Evolutionary conservation across 2,888 invertebrate genomes (phyloP), one percentile per base, ranked within the genome.

Genomic region (Phania funesta): DNA sequence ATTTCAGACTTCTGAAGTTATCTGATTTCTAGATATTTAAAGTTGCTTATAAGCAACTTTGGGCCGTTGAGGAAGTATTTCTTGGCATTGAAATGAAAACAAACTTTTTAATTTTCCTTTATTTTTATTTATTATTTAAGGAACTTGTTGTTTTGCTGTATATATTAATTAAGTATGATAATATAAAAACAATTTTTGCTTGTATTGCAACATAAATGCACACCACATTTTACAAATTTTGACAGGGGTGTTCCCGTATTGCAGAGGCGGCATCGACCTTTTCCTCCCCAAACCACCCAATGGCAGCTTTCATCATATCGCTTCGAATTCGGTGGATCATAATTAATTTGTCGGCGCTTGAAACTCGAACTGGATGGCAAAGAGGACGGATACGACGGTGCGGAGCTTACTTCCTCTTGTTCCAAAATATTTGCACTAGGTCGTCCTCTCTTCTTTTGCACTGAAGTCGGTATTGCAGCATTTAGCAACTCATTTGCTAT

Each of bases 21-120:
- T n/a, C n/a, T n/a, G n/a, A n/a, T n/a, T n/a, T n/a, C n/a, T n/a
- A n/a, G n/a, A n/a, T 29, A 29, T 29, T 29, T 3, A 5, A 65
- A 65, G 64, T 48, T 65, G 64, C 76, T 67, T 75, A 58, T 58
- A 50, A 67, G 67, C 67, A 58, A 75, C 67, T 48, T 67, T 58
- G 75, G 58, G 56, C 56, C 35, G 35, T 75, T 60, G 60, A 24
- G 24, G 16, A 24, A n/a, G 20, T 16, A 41, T 24, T 8, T 60
- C 16, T 5, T 29, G 44, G 7, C 5, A 26, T 62, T 20, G 6
- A 38, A 56, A 44, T 16, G 9, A 26, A 1, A 41, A 26, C 1
- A 62, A 26, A 24, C 9, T 16, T n/a, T 26, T 29, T 54, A n/a
- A n/a, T n/a, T n/a, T n/a, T 50, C 0, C 0, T 58, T n/a, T 22